Percentiles rank a stretch among this genome's conserved stretches.
Evolutionary conservation across 2,888 invertebrate genomes (phyloP).

Genomic region (Zaprionus bogoriensis): DNA sequence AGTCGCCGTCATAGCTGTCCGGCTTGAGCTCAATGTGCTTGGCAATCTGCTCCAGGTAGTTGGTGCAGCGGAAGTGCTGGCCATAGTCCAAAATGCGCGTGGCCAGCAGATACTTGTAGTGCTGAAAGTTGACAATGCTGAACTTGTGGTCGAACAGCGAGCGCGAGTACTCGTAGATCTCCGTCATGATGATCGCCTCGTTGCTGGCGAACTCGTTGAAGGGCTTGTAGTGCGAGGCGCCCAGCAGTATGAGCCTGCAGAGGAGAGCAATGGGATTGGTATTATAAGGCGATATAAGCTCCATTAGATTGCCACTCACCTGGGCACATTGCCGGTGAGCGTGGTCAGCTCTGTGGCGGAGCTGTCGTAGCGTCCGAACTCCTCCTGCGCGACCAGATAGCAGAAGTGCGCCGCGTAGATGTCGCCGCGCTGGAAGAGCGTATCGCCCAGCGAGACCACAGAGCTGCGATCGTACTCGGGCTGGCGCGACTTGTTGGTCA

Average conservation of each 20-base stretch:
- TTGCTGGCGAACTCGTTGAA: slow-evolving; percentile 89
- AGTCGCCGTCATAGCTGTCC: slow-evolving; percentile 51
- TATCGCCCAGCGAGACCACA: slow-evolving; percentile 89
- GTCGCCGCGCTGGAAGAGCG: slow-evolving; percentile 89
- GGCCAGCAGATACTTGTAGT: slow-evolving; percentile 93
- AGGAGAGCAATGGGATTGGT: neutral
- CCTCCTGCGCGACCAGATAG: slow-evolving; percentile 89
- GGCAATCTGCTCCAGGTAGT: slow-evolving; percentile 91
- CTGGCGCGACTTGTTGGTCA: slow-evolving; percentile 91
- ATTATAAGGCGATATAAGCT: neutral
- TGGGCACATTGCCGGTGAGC: slow-evolving; percentile 77
- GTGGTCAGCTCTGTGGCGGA: slow-evolving; percentile 71
- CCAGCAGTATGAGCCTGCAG: slow-evolving; percentile 90
- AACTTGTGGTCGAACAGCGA: slow-evolving; percentile 90
- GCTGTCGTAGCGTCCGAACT: slow-evolving; percentile 81
- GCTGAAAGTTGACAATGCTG: slow-evolving; percentile 89
- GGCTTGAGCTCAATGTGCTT: slow-evolving; percentile 84
- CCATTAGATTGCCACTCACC: slow-evolving; percentile 50
- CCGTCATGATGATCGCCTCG: slow-evolving; percentile 95
- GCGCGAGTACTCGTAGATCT: slow-evolving; percentile 96
- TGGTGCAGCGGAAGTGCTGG: slow-evolving; percentile 86
- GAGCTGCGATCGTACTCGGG: slow-evolving; percentile 91
- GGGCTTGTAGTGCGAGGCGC: slow-evolving; percentile 87
- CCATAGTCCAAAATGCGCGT: slow-evolving; percentile 91
- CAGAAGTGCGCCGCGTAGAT: slow-evolving; percentile 97